Conservation (phyloP, 2,888 invertebrate species). For the Leptinotarsa juncta region DNA sequence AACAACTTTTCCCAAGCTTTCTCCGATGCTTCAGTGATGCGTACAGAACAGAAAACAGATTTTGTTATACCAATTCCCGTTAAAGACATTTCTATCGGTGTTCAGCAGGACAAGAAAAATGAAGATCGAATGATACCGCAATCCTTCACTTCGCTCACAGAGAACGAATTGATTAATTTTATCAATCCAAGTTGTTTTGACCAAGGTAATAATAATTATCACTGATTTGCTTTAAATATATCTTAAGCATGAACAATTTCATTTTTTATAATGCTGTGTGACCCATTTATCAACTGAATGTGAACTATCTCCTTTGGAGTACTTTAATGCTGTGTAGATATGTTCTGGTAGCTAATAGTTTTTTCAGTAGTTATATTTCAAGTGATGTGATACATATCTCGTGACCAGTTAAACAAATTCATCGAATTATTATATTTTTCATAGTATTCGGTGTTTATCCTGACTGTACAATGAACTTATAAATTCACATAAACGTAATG, state of each 20-base stretch:
- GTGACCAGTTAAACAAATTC: too few relatives aligned
- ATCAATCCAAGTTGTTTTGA: slow-evolving; percentile 92
- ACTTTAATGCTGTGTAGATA: neutral
- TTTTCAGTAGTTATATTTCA: neutral
- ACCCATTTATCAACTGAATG: neutral
- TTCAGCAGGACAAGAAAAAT: slow-evolving; percentile 62
- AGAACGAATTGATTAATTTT: slow-evolving; percentile 88
- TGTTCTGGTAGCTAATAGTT: neutral
- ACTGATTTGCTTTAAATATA: slow-evolving; percentile 29
- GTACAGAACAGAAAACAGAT: slow-evolving; percentile 48
- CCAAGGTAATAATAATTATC: slow-evolving; percentile 70
- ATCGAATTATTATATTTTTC: too few relatives aligned
- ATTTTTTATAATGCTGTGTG: slow-evolving; percentile 19
- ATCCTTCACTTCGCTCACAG: slow-evolving; percentile 85
- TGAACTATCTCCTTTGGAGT: neutral
- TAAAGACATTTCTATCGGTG: slow-evolving; percentile 54
- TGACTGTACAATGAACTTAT: neutral
- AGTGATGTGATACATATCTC: neutral
- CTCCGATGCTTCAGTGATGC: slow-evolving; percentile 29
- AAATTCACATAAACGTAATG: neutral
- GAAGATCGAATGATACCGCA: slow-evolving; percentile 74
- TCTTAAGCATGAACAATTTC: slow-evolving; percentile 37
- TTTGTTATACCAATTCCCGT: slow-evolving; percentile 55
- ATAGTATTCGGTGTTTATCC: too few relatives aligned
- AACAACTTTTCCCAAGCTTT: slow-evolving; percentile 49